These are phyloP conservation scores for Conchocele bisecta DNA, from an alignment of 2,888 invertebrate genomes.

Conservation along the genomic window DNA sequence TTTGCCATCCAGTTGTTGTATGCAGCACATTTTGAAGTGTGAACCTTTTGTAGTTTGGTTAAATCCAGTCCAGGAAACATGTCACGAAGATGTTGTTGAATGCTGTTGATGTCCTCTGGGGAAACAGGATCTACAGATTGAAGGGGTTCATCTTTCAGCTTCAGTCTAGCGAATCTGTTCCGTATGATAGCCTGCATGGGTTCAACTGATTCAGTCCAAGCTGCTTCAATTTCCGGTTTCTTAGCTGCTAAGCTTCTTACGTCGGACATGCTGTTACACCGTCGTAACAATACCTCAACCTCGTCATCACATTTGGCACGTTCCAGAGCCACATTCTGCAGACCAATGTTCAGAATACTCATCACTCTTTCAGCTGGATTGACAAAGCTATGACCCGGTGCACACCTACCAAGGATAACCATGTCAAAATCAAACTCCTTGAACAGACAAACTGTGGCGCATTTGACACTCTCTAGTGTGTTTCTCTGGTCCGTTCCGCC, in stretches of 20 bases:
- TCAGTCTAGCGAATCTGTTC: slow-evolving; percentile 31
- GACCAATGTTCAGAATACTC: slow-evolving; percentile 41
- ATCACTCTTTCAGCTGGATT: slow-evolving; percentile 53
- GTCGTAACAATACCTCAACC: slow-evolving; percentile 4
- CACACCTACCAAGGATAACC: slow-evolving; percentile 45
- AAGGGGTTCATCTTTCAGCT: slow-evolving; percentile 35
- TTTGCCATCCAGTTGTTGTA: slow-evolving; percentile 15
- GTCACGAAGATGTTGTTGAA: slow-evolving; percentile 18
- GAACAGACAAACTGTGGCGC: slow-evolving; percentile 47
- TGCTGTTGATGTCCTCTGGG: slow-evolving; percentile 26
- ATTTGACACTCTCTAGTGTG: slow-evolving; percentile 44
- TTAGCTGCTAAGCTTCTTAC: slow-evolving; percentile 11
- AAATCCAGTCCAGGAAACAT: slow-evolving; percentile 30
- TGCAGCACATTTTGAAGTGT: slow-evolving; percentile 10
- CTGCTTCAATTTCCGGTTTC: slow-evolving; percentile 13
- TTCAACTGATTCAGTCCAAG: slow-evolving; percentile 18
- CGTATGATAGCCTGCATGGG: slow-evolving; percentile 15
- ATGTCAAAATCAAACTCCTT: slow-evolving; percentile 47
- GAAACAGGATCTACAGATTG: slow-evolving; percentile 9
- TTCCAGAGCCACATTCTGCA: slow-evolving; percentile 43
- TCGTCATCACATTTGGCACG: background rate
- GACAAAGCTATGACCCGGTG: slow-evolving; percentile 48
- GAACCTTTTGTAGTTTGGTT: slow-evolving; percentile 24
- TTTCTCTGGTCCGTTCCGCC: slow-evolving; percentile 54
- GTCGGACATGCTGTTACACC: slow-evolving; percentile 15